A percentile compares a stretch with the other conserved stretches of the same genome.
Evolutionary conservation across 2,113 vertebrate genomes (phyloP).

Genomic region (Larimichthys crocea): DNA sequence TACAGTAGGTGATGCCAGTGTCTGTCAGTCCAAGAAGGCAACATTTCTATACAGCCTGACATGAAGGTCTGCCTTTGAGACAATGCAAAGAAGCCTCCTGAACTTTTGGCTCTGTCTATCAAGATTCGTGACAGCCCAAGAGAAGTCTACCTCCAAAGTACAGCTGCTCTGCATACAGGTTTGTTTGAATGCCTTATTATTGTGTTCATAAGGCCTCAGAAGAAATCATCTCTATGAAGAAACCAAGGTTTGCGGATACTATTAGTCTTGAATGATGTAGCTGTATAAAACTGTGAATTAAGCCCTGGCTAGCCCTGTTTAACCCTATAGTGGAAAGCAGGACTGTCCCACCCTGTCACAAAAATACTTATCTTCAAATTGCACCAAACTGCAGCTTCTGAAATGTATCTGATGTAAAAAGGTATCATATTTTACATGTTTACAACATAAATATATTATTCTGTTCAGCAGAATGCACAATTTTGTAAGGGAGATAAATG

Average conservation of each 20-base stretch:
- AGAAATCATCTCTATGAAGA: neutral
- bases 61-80: neutral
- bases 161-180: neutral
- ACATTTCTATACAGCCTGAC: constrained; percentile 17
- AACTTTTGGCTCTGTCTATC: constrained; percentile 36
- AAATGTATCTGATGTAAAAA: constrained; percentile 57
- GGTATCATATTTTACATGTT: constrained; percentile 64
- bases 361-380: constrained; percentile 49
- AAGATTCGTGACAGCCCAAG: neutral
- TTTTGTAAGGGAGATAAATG: constrained; percentile 22
- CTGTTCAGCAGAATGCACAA: constrained; percentile 42
- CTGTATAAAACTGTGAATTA: neutral
- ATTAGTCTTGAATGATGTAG: neutral
- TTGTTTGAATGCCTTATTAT: neutral
- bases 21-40: neutral
- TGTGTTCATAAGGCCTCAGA: neutral
- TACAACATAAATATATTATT: constrained; percentile 65
- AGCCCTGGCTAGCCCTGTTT: constrained; percentile 17
- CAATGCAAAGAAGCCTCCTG: constrained; percentile 2
- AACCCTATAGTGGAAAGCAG: constrained; percentile 32
- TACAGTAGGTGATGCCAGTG: neutral
- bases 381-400: constrained; percentile 46
- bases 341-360: constrained; percentile 39
- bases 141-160: neutral
- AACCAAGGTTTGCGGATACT: neutral